Evolutionary conservation across 2,888 invertebrate species (phyloP).

Genomic region (Tigriopus californicus): DNA sequence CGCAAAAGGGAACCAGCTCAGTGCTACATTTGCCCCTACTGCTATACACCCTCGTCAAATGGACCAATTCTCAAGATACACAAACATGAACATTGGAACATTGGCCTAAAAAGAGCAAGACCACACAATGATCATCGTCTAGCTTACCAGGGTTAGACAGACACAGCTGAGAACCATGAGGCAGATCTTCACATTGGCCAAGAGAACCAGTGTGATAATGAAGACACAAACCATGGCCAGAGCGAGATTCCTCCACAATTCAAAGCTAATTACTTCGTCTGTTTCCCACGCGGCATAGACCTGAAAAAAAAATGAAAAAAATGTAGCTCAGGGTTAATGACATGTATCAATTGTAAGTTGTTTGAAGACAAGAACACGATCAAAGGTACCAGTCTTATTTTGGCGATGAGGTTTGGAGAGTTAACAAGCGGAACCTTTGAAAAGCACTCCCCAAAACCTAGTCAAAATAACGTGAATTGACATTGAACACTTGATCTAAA

Average conservation of each 20-base stretch:
- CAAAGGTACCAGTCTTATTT: neutral
- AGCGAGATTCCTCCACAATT: conserved; percentile 53
- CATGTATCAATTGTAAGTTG: neutral
- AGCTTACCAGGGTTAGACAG: conserved; percentile 42
- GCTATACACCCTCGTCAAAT: neutral
- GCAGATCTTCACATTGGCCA: conserved; percentile 55
- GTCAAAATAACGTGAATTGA: too few relatives aligned
- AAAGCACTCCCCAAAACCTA: too few relatives aligned
- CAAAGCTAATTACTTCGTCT: conserved; percentile 41
- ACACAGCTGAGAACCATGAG: conserved; percentile 45
- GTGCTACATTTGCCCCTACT: neutral
- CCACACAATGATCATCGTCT: too few relatives aligned
- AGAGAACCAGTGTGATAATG: conserved; percentile 51
- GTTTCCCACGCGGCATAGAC: conserved; percentile 22
- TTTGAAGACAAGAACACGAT: neutral
- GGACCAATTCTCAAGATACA: neutral
- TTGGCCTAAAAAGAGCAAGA: neutral
- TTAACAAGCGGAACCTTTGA: too few relatives aligned
- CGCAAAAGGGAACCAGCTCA: neutral
- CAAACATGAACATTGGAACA: too few relatives aligned
- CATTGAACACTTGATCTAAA: too few relatives aligned
- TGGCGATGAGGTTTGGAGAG: too few relatives aligned
- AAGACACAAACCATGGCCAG: conserved; percentile 57
- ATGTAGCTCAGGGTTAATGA: too few relatives aligned
- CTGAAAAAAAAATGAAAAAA: conserved; percentile 24